phyloP scores from a whole-genome alignment of 2,888 invertebrate species.

The Melikaiella ostensackeni region DNA sequence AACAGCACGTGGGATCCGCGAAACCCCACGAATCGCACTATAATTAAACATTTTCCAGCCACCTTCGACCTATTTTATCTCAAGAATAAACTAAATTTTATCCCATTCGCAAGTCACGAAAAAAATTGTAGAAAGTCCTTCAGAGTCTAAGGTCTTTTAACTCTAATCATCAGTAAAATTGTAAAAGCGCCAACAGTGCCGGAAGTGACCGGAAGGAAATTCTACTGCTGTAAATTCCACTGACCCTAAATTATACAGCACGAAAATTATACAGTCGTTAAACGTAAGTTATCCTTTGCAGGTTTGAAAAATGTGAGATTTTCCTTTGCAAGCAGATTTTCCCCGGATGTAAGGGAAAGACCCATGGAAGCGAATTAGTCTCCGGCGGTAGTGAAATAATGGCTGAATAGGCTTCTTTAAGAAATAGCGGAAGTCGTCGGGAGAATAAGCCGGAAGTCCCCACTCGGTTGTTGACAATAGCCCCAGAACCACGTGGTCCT shows the following conservation, averaged over 20 bases:
- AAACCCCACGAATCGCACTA: constrained; percentile 17
- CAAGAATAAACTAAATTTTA: neutral
- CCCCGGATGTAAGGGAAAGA: constrained; percentile 47
- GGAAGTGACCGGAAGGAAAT: constrained; percentile 21
- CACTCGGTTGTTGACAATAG: constrained; percentile 64
- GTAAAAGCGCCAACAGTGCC: neutral
- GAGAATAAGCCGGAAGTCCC: constrained; percentile 72
- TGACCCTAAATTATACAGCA: neutral
- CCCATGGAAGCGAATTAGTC: constrained; percentile 53
- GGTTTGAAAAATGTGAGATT: constrained; percentile 48
- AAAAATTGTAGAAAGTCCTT: too few relatives aligned
- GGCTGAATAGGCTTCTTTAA: constrained; percentile 70
- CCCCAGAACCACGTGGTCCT: constrained; percentile 59
- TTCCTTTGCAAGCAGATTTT: constrained; percentile 46
- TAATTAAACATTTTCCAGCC: constrained; percentile 24
- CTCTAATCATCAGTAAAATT: neutral
- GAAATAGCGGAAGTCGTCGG: constrained; percentile 71
- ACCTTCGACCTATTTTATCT: constrained; percentile 1
- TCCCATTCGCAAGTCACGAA: neutral
- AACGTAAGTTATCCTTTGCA: constrained; percentile 1
- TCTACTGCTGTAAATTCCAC: neutral
- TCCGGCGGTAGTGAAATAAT: constrained; percentile 66
- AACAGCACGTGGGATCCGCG: constrained; percentile 48
- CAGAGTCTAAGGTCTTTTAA: too few relatives aligned
- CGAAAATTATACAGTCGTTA: constrained; percentile 31